A percentile compares a stretch with the other conserved stretches of the same genome.
These are phyloP conservation scores for Drosophila erecta DNA, from an alignment of 1,140 invertebrate genomes.

Conservation along the genomic window DNA sequence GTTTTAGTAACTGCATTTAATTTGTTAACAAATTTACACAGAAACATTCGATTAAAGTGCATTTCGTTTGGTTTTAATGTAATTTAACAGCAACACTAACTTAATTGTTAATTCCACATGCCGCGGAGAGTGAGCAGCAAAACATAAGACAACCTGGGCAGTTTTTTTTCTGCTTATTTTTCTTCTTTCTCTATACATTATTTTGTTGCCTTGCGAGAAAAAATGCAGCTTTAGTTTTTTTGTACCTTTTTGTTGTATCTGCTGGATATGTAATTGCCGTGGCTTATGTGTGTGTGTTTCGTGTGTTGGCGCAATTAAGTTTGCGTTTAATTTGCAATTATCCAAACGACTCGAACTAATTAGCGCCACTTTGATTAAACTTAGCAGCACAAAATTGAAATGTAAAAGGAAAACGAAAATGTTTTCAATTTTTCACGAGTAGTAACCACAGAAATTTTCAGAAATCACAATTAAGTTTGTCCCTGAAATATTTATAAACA, in stretches of 20 bases:
- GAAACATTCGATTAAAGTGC: slow-evolving; percentile 53
- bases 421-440: slow-evolving; percentile 23
- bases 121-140: slow-evolving; percentile 19
- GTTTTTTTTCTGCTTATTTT: slow-evolving; percentile 36
- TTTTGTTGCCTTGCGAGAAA: slow-evolving; percentile 53
- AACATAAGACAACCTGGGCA: slow-evolving; percentile 21
- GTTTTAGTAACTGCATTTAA: slow-evolving; percentile 49
- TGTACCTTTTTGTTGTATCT: slow-evolving; percentile 12
- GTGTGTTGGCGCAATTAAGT: slow-evolving; percentile 81
- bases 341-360: slow-evolving; percentile 83
- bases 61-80: slow-evolving; percentile 78
- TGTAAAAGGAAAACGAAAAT: slow-evolving; percentile 38
- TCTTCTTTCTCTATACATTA: slow-evolving; percentile 31
- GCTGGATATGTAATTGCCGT: slow-evolving; percentile 53
- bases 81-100: slow-evolving; percentile 66
- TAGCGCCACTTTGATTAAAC: slow-evolving; percentile 81
- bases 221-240: slow-evolving; percentile 53
- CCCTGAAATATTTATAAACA: slow-evolving; percentile 15
- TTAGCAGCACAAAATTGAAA: slow-evolving; percentile 56
- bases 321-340: slow-evolving; percentile 83
- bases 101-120: slow-evolving; percentile 71
- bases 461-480: slow-evolving; percentile 26
- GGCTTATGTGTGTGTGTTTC: slow-evolving; percentile 42
- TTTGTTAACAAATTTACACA: slow-evolving; percentile 49
- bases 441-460: slow-evolving; percentile 19